phyloP scores from a whole-genome alignment of 2,113 vertebrate species.

The Felis catus region F.catus_Fca126_mat1.0 CM031417.1:106411001-106411500 shows the following conservation, averaged over 20 bases:
- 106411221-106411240: not conserved
- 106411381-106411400: conserved; percentile 32
- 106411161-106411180: not conserved
- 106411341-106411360: not conserved
- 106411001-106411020: not conserved
- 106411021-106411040: not conserved
- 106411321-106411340: not conserved
- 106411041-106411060: not conserved
- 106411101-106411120: not conserved
- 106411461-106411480: conserved; percentile 47
- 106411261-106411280: accelerated
- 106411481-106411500: not conserved
- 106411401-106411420: not conserved
- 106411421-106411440: not conserved
- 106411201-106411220: not conserved
- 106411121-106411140: not conserved
- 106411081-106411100: not conserved
- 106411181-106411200: not conserved
- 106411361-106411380: conserved; percentile 10
- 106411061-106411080: not conserved
- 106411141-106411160: not conserved
- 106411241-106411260: not conserved
- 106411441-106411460: not conserved
- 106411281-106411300: no score
- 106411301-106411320: not conserved